These are phyloP conservation scores for Apistogramma diplotaenia DNA, from an alignment of 2,113 vertebrate species.

Conservation along the genomic window DNA sequence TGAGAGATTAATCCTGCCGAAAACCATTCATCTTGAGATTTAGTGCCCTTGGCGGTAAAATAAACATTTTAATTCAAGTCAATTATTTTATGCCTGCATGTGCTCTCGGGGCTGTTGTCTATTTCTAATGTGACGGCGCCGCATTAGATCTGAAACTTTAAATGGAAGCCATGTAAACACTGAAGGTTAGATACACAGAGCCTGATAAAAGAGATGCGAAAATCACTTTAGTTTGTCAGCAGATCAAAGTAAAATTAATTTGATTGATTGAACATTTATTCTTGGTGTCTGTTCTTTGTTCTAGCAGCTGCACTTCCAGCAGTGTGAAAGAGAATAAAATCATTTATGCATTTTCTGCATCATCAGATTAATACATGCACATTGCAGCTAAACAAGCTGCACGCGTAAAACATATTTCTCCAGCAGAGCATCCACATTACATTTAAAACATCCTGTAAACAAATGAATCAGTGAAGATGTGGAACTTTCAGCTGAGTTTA, in stretches of 20 bases:
- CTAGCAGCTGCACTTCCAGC: not conserved
- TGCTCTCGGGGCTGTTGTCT: not conserved
- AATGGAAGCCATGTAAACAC: too few relatives aligned
- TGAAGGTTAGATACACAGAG: too few relatives aligned
- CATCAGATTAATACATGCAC: not conserved
- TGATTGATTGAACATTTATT: not conserved
- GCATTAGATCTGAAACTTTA: not conserved
- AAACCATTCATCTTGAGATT: not conserved
- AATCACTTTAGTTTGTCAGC: not conserved
- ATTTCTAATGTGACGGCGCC: not conserved
- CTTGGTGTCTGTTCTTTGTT: not conserved
- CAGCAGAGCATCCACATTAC: not conserved
- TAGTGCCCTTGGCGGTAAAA: not conserved
- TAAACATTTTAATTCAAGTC: not conserved
- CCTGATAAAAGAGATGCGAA: too few relatives aligned
- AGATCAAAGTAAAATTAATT: not conserved
- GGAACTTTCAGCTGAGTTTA: too few relatives aligned
- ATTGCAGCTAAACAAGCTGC: not conserved
- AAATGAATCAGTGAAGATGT: not conserved
- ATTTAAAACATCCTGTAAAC: not conserved
- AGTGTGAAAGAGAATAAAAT: not conserved
- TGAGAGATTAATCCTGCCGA: not conserved
- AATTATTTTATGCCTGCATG: not conserved
- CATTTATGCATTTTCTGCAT: not conserved
- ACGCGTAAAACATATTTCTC: too few relatives aligned